phyloP scores from a whole-genome alignment of 2,797 vertebrate genomes.

The Petrocephalus sullivani region DNA sequence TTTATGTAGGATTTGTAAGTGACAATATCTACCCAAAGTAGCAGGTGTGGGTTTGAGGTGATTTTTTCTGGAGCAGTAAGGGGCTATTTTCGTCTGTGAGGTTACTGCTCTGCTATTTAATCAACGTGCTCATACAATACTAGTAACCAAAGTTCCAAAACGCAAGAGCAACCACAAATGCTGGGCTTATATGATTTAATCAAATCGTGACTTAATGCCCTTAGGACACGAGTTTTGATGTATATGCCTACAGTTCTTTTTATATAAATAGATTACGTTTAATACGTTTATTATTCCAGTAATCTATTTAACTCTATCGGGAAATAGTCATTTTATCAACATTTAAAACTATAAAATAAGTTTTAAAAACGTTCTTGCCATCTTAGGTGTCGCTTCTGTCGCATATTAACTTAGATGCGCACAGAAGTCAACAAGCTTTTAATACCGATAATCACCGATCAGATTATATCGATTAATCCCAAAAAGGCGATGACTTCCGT shows the following conservation, averaged over 20 bases:
- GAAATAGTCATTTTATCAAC: neutral
- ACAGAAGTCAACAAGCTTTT: neutral
- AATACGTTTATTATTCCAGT: too few relatives aligned
- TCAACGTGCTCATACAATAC: neutral
- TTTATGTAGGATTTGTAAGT: neutral
- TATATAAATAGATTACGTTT: neutral
- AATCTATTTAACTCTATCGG: neutral
- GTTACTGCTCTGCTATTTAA: neutral
- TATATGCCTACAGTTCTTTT: neutral
- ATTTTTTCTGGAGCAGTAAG: neutral
- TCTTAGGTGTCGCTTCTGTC: neutral
- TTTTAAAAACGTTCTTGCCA: neutral
- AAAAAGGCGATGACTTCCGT: neutral
- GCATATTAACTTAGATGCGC: neutral
- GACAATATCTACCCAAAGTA: neutral
- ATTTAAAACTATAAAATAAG: neutral
- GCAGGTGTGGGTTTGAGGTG: neutral
- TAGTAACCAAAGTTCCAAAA: neutral
- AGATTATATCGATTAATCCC: neutral
- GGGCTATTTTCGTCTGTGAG: neutral
- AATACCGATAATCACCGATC: neutral
- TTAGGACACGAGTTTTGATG: neutral
- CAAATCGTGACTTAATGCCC: neutral
- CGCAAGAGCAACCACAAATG: neutral
- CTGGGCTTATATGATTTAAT: neutral